phyloP scores from a whole-genome alignment of 2,797 vertebrate species.

The Pempheris klunzingeri region DNA sequence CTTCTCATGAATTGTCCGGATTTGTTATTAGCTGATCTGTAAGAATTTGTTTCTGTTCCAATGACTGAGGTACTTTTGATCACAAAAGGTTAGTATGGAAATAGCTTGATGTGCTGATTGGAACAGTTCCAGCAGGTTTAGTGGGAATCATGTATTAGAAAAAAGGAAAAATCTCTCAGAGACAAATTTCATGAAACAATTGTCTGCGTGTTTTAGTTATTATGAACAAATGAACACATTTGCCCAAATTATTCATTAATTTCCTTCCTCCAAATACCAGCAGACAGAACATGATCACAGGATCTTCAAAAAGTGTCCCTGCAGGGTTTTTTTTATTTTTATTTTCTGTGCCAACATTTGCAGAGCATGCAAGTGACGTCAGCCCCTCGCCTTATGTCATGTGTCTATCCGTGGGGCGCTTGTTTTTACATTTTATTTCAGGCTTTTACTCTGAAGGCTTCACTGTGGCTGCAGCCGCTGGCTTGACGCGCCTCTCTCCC shows the following conservation, averaged over 20 bases:
- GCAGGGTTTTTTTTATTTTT: neutral
- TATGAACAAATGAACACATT: neutral
- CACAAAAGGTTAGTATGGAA: neutral
- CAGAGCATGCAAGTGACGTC: neutral
- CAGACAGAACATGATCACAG: neutral
- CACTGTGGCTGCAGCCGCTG: slow-evolving; percentile 15
- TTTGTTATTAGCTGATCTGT: neutral
- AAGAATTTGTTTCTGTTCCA: neutral
- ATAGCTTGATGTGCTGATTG: neutral
- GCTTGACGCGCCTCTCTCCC: slow-evolving; percentile 62
- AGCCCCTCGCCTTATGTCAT: neutral
- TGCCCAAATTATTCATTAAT: neutral
- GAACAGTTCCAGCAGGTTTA: too few relatives aligned
- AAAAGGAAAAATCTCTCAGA: too few relatives aligned
- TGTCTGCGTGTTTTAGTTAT: too few relatives aligned
- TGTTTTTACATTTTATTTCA: neutral
- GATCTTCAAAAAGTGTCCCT: neutral
- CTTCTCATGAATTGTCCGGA: neutral
- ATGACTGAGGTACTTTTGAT: neutral
- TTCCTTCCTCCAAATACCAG: neutral
- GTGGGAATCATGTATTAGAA: too few relatives aligned
- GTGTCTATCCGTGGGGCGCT: neutral
- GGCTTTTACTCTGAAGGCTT: slow-evolving; percentile 77
- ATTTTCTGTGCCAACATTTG: neutral
- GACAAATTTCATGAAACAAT: neutral